These are phyloP conservation scores for Branchinecta sandiegonensis DNA, from an alignment of 2,888 invertebrate species.

Conservation along the genomic window DNA sequence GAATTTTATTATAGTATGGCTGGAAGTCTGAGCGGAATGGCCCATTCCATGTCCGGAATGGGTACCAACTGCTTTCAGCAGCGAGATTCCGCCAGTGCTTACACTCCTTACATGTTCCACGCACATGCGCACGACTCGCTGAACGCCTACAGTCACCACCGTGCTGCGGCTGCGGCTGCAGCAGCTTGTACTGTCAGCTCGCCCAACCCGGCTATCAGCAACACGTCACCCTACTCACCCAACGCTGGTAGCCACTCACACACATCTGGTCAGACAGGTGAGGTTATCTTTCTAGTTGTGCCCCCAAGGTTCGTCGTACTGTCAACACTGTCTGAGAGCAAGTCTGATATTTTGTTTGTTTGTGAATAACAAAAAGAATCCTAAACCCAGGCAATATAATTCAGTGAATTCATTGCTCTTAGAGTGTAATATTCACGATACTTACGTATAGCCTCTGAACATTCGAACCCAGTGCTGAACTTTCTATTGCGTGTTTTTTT, in stretches of 20 bases:
- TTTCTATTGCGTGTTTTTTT: no score
- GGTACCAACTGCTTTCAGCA: slow-evolving; percentile 38
- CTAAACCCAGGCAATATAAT: no score
- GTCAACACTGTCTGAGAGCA: no score
- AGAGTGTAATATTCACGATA: no score
- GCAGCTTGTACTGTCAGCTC: slow-evolving; percentile 37
- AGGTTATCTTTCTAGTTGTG: not conserved
- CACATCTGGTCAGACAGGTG: not conserved
- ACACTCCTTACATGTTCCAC: slow-evolving; percentile 73
- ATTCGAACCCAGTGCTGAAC: no score
- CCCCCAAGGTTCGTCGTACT: no score
- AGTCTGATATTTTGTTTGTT: no score
- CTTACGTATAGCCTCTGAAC: no score
- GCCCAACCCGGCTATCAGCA: slow-evolving; percentile 27
- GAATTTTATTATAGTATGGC: slow-evolving; percentile 22
- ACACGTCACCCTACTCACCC: slow-evolving; percentile 5
- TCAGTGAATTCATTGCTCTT: no score
- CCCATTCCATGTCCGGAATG: slow-evolving; percentile 48
- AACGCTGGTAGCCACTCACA: not conserved
- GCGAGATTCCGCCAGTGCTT: slow-evolving; percentile 55
- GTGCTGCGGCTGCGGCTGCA: slow-evolving; percentile 30
- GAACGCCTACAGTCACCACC: slow-evolving; percentile 54
- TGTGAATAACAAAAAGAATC: no score
- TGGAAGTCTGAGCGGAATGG: slow-evolving; percentile 28
- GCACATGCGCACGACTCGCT: slow-evolving; percentile 59